Conservation (phyloP, 1,140 invertebrate species). For the Periplaneta americana region DNA sequence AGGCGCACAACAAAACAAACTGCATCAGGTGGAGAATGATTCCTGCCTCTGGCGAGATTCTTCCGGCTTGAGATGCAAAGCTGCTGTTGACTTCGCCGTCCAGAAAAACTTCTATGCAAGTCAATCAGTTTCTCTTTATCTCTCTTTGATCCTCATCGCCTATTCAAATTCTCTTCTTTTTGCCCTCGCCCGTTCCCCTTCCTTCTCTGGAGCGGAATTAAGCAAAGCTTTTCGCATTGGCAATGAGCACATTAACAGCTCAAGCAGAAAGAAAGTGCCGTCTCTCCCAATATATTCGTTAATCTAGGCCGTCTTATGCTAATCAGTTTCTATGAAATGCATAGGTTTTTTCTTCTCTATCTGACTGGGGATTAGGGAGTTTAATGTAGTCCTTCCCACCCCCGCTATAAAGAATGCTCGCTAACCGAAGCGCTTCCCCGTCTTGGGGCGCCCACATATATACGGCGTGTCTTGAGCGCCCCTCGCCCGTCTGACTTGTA, state of each 20-base stretch:
- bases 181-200: too few relatives aligned
- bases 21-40: too few relatives aligned
- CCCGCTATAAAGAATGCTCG: not conserved
- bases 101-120: not conserved
- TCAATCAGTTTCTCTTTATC: slow-evolving; percentile 1
- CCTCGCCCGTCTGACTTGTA: not conserved
- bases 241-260: slow-evolving; percentile 6
- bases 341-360: not conserved
- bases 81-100: not conserved
- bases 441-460: not conserved
- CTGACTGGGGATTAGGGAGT: not conserved
- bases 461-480: not conserved
- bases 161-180: not conserved
- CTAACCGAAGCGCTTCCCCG: not conserved
- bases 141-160: not conserved
- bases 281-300: not conserved
- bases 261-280: not conserved
- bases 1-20: too few relatives aligned
- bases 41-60: too few relatives aligned
- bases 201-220: not conserved
- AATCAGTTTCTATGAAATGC: slow-evolving; percentile 1
- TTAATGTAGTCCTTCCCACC: not conserved
- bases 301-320: not conserved
- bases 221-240: slow-evolving; percentile 5
- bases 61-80: not conserved